Percentiles rank a stretch among this genome's conserved stretches.
These are phyloP conservation scores for Antheraea assamensis DNA, from an alignment of 2,888 invertebrate genomes.

Conservation along the genomic window DNA sequence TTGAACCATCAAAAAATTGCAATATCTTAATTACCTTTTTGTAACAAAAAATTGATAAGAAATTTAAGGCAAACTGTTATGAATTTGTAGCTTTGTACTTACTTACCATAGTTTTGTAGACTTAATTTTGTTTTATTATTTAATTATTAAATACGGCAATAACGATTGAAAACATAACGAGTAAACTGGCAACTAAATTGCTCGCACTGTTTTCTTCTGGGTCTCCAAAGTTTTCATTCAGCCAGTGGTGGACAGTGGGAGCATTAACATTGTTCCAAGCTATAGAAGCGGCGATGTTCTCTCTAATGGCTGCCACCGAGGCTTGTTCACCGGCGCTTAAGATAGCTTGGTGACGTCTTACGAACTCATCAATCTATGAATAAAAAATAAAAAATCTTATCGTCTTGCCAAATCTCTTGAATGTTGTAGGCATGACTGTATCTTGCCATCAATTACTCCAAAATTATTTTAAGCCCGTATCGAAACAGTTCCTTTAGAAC, in stretches of 20 bases:
- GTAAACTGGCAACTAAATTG: constrained; percentile 48
- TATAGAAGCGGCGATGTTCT: constrained; percentile 68
- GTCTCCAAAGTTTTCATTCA: constrained; percentile 45
- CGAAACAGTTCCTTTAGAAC: neutral
- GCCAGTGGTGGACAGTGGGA: constrained; percentile 55
- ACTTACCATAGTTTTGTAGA: neutral
- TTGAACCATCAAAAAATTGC: neutral
- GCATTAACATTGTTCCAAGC: constrained; percentile 59
- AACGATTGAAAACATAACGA: constrained; percentile 52
- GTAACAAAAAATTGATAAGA: neutral
- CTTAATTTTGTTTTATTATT: neutral
- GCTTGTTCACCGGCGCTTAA: constrained; percentile 67
- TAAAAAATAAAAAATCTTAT: neutral
- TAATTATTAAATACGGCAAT: constrained; percentile 47
- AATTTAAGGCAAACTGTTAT: neutral
- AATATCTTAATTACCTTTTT: neutral
- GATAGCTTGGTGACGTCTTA: constrained; percentile 44
- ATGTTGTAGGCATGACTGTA: too few relatives aligned
- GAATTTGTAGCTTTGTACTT: too few relatives aligned
- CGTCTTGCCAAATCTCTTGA: neutral
- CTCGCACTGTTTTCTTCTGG: constrained; percentile 44
- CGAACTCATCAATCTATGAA: constrained; percentile 55
- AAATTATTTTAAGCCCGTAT: neutral
- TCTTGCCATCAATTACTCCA: neutral
- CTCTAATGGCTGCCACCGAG: constrained; percentile 58